phyloP scores from a whole-genome alignment of 2,888 invertebrate genomes.

The Cylindroiulus punctatus region DNA sequence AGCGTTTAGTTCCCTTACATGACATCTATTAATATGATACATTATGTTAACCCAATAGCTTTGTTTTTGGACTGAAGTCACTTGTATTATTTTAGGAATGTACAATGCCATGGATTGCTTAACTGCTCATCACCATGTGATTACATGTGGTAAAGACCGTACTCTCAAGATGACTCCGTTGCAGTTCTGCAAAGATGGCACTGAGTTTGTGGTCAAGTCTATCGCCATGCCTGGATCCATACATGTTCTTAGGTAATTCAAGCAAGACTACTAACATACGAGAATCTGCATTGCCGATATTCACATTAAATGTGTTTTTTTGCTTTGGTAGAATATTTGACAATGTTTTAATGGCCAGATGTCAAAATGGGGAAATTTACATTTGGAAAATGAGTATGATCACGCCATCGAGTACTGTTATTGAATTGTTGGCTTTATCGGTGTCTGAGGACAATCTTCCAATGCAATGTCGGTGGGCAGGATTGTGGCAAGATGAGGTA shows the following conservation, averaged over 20 bases:
- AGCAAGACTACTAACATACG: not conserved
- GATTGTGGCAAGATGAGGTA: constrained; percentile 42
- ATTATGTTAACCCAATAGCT: not conserved
- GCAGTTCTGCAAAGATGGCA: not conserved
- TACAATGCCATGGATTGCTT: not conserved
- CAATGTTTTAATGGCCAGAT: not conserved
- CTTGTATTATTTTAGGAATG: not conserved
- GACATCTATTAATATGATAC: too few relatives aligned
- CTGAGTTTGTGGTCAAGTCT: not conserved
- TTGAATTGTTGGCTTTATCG: not conserved
- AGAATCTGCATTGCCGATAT: too few relatives aligned
- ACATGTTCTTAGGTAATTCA: not conserved
- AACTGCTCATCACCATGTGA: constrained; percentile 8
- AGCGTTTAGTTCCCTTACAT: too few relatives aligned
- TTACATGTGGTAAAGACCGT: constrained; percentile 9
- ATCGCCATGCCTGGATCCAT: not conserved
- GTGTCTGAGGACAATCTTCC: not conserved
- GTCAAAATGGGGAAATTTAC: not conserved
- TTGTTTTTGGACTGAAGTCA: not conserved
- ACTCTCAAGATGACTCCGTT: not conserved
- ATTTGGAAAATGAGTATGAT: not conserved
- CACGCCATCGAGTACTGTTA: not conserved
- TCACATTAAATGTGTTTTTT: not conserved
- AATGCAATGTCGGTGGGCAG: not conserved
- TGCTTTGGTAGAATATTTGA: not conserved